Percentiles rank a stretch among this genome's conserved stretches.
phyloP scores from a whole-genome alignment of 2,113 vertebrate genomes.

The Apus apus region DNA sequence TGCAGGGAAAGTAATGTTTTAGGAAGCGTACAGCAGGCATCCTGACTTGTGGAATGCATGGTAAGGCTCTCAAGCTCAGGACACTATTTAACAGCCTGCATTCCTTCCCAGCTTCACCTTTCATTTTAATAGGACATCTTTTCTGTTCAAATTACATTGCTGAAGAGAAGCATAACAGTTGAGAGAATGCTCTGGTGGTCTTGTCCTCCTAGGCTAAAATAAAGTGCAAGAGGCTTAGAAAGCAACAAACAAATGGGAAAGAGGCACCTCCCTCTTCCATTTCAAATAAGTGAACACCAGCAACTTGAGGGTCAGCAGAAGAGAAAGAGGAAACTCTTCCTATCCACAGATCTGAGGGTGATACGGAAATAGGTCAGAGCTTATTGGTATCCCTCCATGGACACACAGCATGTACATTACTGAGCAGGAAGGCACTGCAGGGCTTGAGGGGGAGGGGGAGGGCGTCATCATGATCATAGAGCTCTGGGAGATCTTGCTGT shows the following conservation, averaged over 20 bases:
- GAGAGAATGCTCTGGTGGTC: not conserved
- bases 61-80: conserved; percentile 24
- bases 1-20: conserved; percentile 7
- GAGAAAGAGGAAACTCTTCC: not conserved
- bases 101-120: conserved; percentile 47
- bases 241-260: not conserved
- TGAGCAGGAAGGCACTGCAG: not conserved
- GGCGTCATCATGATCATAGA: not conserved
- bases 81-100: conserved; percentile 45
- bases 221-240: not conserved
- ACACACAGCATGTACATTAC: rapidly evolving
- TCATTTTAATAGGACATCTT: conserved; percentile 36
- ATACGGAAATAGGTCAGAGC: not conserved
- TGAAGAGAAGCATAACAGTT: not conserved
- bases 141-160: not conserved
- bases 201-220: not conserved
- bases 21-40: not conserved
- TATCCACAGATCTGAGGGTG: not conserved
- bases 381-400: not conserved
- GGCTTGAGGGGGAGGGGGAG: too few relatives aligned
- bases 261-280: not conserved
- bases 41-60: not conserved
- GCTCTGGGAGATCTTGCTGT: not conserved
- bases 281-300: not conserved
- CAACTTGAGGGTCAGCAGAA: not conserved